These are phyloP conservation scores for Nezara viridula DNA, from an alignment of 2,888 invertebrate species.

Conservation along the genomic window DNA sequence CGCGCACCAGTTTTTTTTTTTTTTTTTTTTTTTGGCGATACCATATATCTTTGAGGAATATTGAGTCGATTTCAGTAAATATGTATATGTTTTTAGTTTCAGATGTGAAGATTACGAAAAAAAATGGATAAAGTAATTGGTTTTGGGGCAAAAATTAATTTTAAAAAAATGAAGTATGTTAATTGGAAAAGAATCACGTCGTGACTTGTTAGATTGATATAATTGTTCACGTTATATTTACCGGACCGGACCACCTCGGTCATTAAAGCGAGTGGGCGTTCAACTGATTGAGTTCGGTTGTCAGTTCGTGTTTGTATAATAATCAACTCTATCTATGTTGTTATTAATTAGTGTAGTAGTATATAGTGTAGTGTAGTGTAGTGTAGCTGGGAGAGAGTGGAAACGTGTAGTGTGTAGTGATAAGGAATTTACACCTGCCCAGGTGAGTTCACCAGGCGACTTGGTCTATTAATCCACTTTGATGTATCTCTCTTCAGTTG, in stretches of 20 bases:
- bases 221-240: neutral
- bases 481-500: neutral
- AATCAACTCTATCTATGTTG: neutral
- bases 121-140: too few relatives aligned
- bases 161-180: neutral
- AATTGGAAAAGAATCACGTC: neutral
- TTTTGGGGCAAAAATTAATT: too few relatives aligned
- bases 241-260: neutral
- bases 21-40: too few relatives aligned
- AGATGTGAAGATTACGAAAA: too few relatives aligned
- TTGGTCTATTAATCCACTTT: neutral
- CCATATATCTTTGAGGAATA: too few relatives aligned
- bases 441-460: too few relatives aligned
- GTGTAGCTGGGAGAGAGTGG: too few relatives aligned
- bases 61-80: too few relatives aligned
- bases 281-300: neutral
- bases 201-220: neutral
- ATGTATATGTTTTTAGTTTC: too few relatives aligned
- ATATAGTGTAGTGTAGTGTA: too few relatives aligned
- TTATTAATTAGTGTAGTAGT: neutral
- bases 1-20: too few relatives aligned
- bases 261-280: neutral
- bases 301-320: slow-evolving; percentile 22
- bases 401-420: neutral
- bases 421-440: neutral